Evolutionary conservation across 2,113 vertebrate genomes (phyloP), one percentile per base, ranked within the genome.

Genomic region (Scomber scombrus): DNA sequence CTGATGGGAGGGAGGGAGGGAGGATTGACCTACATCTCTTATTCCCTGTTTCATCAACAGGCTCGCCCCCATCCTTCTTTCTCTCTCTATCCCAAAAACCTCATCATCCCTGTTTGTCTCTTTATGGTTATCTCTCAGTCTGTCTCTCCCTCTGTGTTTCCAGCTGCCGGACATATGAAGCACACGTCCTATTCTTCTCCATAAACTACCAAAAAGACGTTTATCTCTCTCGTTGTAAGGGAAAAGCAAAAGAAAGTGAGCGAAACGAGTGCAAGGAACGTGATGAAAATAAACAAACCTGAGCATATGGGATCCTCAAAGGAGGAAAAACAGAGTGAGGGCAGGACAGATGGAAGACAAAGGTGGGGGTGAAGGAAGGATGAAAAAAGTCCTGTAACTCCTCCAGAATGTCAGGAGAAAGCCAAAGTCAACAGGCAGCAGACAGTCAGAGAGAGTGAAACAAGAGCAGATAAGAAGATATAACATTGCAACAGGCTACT

Each of bases 391-490:
- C 34, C 34, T 40, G 34, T 40, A 43, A 70, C 49, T 62, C 46
- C 16, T 80, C 6, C 62, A 85, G 85, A 72, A 82, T 84, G 75
- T 82, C 16, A 50, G 52, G 34, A 23, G 13, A 49, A 47, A 50
- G 89, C 88, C 88, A 92, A 89, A 86, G 75, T 77, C 81, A 88
- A 90, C 85, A 84, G 29, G 52, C 63, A 66, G 82, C 75, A 86
- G 86, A 84, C 82, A 83, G 80, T 43, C 45, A 63, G 50, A 51
- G 68, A 80, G 62, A 64, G 54, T 57, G 16, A 60, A 66, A 61
- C 31, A 0, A 70, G 61, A 78, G n/a, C 21, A 68, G 77, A 72
- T 84, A 73, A 75, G 19, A 64, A 2, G n/a, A 62, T 4, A 26
- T 13, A 60, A 55, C 19, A 55, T 26, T 78, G 40, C 43, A 61